Evolutionary conservation across 2,113 vertebrate genomes (phyloP), one percentile per base, ranked within the genome.

Genomic region (Syrrhaptes paradoxus): DNA sequence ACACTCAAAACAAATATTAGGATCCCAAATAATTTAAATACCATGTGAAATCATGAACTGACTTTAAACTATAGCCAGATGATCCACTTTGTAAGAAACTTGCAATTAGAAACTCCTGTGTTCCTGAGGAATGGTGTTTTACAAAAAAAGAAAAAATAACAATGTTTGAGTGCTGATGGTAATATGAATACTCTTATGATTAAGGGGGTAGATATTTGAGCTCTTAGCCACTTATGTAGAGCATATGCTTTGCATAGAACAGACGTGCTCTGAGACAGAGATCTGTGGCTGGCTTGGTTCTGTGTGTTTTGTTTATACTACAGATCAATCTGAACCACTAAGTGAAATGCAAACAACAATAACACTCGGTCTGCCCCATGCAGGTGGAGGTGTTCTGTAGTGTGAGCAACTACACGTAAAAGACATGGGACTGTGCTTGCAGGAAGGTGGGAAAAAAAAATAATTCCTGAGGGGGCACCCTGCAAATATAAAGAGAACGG

Each of bases 331-430:
- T 17, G 43, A 86, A 57, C 32, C 55, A 2, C 43, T 0, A 43
- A 51, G 46, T 17, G 68, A 84, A 81, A 67, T 8, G 45, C 26
- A 71, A 87, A 41, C 57, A 18, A 18, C 21, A 52, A 0, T 17
- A 68, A 7, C 0, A 2, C 26, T 70, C 2, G 1, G 36, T 14
- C 25, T 70, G 62, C 29, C 55, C n/a, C 6, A 0, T 4, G 49
- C 63, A 34, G 59, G 51, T 31, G 7, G 25, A 5, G 22, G 20
- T 26, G 55, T 41, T 70, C 6, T 61, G 38, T 7, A 17, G 45
- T 11, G 7, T 10, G n/a, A 63, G 16, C 57, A 54, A 13, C 7
- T 26, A 22, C n/a, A 26, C 25, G 3, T 18, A 28, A 59, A 51
- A 67, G 38, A 36, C 12, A 5, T 1, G 24, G 61, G 75, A 48